Conservation (phyloP, 2,113 vertebrate genomes). For the Serilophus lunatus region DNA sequence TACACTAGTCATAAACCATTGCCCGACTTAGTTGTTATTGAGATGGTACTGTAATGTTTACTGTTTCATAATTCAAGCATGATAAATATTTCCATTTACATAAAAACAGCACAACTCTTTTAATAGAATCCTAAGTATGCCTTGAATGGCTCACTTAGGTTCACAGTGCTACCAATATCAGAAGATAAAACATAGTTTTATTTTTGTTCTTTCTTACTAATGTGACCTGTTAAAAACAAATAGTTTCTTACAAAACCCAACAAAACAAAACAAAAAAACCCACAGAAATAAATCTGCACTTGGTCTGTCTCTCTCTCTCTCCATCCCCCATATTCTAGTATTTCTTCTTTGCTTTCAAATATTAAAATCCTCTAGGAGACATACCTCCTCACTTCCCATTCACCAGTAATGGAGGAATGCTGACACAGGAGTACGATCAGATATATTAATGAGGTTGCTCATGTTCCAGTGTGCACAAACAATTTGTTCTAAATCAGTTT, state of each 20-base stretch:
- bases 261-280: neutral
- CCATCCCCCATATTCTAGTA: neutral
- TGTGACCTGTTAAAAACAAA: neutral
- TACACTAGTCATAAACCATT: neutral
- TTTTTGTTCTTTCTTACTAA: neutral
- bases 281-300: neutral
- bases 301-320: neutral
- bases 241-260: neutral
- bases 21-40: neutral
- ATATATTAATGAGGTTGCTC: neutral
- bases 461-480: neutral
- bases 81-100: conserved; percentile 8
- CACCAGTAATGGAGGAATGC: neutral
- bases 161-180: neutral
- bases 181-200: neutral
- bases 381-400: neutral
- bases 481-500: neutral
- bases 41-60: neutral
- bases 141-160: neutral
- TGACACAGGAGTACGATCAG: neutral
- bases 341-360: neutral
- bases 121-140: neutral
- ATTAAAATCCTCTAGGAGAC: neutral
- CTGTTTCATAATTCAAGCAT: neutral
- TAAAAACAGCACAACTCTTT: neutral